Evolutionary conservation across 1,140 invertebrate species (phyloP), one percentile per base, ranked within the genome.

Genomic region (Trypoxylus dichotomus): DNA sequence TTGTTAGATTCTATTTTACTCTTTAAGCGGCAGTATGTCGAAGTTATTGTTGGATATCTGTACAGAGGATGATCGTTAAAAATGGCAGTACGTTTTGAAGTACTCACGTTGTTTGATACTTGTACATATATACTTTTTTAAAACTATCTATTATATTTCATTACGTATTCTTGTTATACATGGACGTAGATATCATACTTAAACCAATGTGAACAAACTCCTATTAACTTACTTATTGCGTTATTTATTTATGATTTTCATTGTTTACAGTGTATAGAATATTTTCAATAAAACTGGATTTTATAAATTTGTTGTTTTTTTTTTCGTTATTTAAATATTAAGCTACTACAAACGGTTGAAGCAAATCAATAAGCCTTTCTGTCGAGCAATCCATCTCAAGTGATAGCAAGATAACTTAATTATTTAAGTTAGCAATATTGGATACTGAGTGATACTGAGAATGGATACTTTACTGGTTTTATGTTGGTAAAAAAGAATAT

Each of bases 171-270:
- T 54, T 19, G 47, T 54, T 54, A 54, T 15, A 19, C 15, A 19
- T 54, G 47, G 19, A 54, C n/a, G 19, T 54, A 47, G 3, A 47
- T 47, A 63, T 8, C 15, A 60, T 68, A 68, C 24, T 13, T 27
- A 15, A 24, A 68, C 21, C 13, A 68, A 24, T 68, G 60, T 24
- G 24, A 68, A 54, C 32, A 37, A 54, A 54, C 19, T 54, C 47
- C 60, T 27, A 60, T 60, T 60, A 24, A 68, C 60, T 37, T 37
- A 5, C 32, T 68, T 68, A 68, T 68, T 68, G 60, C 27, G 21
- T 68, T 24, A 68, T 68, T 68, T 68, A 68, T 68, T 68, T 68
- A 68, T 68, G 24, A 68, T 5, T 68, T 68, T 68, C 27, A 68
- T 68, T 68, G 60, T 68, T 68, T 68, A 68, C 60, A 27, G 25